phyloP scores from a whole-genome alignment of 2,888 invertebrate species.

The Cantharis lateralis region DNA sequence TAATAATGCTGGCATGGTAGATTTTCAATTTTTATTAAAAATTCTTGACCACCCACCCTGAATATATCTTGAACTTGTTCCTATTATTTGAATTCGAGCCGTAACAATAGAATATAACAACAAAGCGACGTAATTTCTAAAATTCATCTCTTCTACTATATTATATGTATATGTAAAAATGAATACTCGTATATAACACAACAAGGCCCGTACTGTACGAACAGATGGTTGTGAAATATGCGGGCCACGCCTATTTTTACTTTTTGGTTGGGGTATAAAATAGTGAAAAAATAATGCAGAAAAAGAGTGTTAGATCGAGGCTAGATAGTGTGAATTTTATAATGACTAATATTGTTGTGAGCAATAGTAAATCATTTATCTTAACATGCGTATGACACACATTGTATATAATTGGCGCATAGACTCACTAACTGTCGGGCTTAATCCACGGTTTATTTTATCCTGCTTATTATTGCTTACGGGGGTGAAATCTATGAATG shows the following conservation, averaged over 20 bases:
- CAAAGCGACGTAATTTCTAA: constrained; percentile 28
- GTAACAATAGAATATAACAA: constrained; percentile 25
- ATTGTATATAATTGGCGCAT: background rate
- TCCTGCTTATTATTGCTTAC: background rate
- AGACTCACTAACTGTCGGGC: background rate
- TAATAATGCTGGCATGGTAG: constrained; percentile 18
- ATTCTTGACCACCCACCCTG: constrained; percentile 25
- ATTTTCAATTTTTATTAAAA: constrained; percentile 28
- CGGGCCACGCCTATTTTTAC: constrained; percentile 32
- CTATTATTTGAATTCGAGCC: constrained; percentile 16
- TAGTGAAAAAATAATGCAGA: constrained; percentile 9
- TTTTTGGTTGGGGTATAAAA: constrained; percentile 22
- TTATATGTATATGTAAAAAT: background rate
- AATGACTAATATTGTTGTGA: constrained; percentile 12
- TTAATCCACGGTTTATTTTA: constrained; percentile 2
- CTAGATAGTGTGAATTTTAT: constrained; percentile 22
- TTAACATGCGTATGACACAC: constrained; percentile 17
- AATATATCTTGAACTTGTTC: constrained; percentile 24
- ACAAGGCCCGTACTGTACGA: constrained; percentile 19
- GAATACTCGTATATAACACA: background rate
- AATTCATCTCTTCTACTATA: constrained; percentile 18
- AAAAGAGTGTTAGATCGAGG: constrained; percentile 7
- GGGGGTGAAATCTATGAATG: background rate
- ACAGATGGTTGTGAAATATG: constrained; percentile 37
- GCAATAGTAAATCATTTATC: constrained; percentile 15